These are phyloP conservation scores for Homalodisca vitripennis DNA, from an alignment of 1,140 invertebrate species.

Conservation along the genomic window DNA sequence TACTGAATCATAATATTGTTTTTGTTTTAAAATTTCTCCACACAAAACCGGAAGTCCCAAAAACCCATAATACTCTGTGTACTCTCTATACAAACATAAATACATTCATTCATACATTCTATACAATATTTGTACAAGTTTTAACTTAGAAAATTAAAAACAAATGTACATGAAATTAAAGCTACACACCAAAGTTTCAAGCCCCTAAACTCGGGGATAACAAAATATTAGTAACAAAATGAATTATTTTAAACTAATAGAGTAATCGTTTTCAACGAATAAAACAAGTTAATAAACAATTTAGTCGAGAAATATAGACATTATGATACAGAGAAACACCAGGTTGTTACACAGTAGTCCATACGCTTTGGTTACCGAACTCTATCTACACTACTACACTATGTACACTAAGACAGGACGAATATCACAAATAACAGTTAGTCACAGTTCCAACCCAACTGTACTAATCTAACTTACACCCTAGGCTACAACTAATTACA, in stretches of 20 bases:
- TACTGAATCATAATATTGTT: not conserved
- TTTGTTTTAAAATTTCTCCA: not conserved
- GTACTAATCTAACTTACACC: too few species aligned
- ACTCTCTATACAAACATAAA: constrained; percentile 9
- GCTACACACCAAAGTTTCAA: constrained; percentile 34
- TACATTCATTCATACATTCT: constrained; percentile 18
- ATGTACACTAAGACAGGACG: not conserved
- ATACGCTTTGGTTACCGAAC: constrained; percentile 23
- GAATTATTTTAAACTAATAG: constrained; percentile 17
- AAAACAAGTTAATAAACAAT: constrained; percentile 21
- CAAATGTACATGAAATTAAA: constrained; percentile 35
- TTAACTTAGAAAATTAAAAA: constrained; percentile 29
- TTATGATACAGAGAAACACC: constrained; percentile 15
- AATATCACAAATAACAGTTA: not conserved
- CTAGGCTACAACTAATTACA: too few species aligned
- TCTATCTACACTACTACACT: constrained; percentile 1
- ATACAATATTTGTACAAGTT: constrained; percentile 10
- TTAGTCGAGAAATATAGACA: constrained; percentile 9
- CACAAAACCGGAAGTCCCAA: not conserved
- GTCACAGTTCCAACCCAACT: too few species aligned
- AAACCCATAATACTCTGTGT: not conserved
- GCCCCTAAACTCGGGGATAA: not conserved
- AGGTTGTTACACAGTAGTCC: not conserved
- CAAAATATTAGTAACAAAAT: constrained; percentile 26
- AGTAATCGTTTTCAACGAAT: not conserved